These are phyloP conservation scores for Calephelis nemesis DNA, from an alignment of 1,140 invertebrate genomes.

Conservation along the genomic window DNA sequence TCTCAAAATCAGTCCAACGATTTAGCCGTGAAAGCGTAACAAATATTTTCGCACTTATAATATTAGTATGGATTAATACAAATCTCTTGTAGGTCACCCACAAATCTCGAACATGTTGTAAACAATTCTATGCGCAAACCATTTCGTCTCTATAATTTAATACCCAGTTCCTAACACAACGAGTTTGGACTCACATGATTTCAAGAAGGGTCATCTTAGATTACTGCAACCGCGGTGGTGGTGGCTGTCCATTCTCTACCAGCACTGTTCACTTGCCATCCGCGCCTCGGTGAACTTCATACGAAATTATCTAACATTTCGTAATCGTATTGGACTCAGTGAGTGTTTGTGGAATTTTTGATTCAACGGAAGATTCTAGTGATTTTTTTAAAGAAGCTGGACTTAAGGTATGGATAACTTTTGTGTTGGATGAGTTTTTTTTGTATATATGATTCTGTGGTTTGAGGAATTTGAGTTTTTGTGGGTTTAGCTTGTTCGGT, in stretches of 20 bases:
- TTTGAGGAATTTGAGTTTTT: no score
- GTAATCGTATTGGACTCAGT: neutral
- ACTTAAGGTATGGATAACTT: no score
- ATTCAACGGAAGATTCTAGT: no score
- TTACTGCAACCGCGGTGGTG: constrained; percentile 15
- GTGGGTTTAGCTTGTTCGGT: no score
- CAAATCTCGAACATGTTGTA: neutral
- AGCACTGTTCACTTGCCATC: constrained; percentile 8
- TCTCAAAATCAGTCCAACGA: no score
- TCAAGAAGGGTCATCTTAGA: constrained; percentile 14
- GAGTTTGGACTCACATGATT: constrained; percentile 8
- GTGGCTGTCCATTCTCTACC: constrained; percentile 13
- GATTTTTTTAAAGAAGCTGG: no score
- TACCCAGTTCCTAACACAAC: constrained; percentile 5
- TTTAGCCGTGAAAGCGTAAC: no score
- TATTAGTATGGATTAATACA: no score
- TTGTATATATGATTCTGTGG: no score
- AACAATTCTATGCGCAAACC: neutral
- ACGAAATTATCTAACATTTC: constrained; percentile 19
- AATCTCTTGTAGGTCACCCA: no score
- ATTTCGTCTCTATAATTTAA: constrained; percentile 1
- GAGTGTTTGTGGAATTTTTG: constrained; percentile 2
- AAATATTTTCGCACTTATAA: no score
- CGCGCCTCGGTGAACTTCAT: constrained; percentile 18
- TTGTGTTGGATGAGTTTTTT: no score